Conservation (phyloP, 1,140 invertebrate genomes). For the Listronotus oregonensis region DNA sequence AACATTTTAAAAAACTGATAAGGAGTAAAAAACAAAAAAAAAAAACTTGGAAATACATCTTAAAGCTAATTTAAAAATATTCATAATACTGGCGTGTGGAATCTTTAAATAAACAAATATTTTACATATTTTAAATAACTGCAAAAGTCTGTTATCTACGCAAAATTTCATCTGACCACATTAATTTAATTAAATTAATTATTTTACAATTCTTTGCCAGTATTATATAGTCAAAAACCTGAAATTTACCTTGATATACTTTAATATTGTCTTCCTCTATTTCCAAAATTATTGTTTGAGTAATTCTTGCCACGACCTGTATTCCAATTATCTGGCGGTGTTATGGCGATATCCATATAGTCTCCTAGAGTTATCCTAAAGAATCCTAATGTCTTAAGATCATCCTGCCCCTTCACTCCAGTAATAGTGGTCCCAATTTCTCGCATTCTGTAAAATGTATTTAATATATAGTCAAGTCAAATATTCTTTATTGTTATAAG, state of each 20-base stretch:
- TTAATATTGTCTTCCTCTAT: constrained; percentile 50
- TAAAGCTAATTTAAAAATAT: too few species aligned
- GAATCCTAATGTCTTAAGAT: constrained; percentile 86
- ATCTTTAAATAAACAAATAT: too few species aligned
- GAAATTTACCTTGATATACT: background rate
- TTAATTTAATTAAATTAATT: too few species aligned
- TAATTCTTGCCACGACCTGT: constrained; percentile 47
- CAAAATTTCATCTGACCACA: too few species aligned
- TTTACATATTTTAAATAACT: background rate
- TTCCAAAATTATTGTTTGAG: constrained; percentile 45
- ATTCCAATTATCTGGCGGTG: constrained; percentile 78
- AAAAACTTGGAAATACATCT: too few species aligned
- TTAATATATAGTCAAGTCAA: too few species aligned
- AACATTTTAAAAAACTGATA: too few species aligned
- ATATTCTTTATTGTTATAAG: too few species aligned
- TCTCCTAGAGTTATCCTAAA: constrained; percentile 91
- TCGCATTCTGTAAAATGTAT: constrained; percentile 69
- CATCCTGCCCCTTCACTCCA: constrained; percentile 89
- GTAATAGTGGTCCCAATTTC: constrained; percentile 94
- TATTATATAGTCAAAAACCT: background rate
- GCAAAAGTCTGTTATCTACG: background rate
- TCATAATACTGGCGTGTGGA: too few species aligned
- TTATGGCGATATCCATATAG: constrained; percentile 96
- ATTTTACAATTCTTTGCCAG: background rate
- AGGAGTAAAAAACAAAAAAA: too few species aligned